Evolutionary conservation across 2,113 vertebrate genomes (phyloP), one percentile per base, ranked within the genome.

Genomic region (Lucifuga dentata): DNA sequence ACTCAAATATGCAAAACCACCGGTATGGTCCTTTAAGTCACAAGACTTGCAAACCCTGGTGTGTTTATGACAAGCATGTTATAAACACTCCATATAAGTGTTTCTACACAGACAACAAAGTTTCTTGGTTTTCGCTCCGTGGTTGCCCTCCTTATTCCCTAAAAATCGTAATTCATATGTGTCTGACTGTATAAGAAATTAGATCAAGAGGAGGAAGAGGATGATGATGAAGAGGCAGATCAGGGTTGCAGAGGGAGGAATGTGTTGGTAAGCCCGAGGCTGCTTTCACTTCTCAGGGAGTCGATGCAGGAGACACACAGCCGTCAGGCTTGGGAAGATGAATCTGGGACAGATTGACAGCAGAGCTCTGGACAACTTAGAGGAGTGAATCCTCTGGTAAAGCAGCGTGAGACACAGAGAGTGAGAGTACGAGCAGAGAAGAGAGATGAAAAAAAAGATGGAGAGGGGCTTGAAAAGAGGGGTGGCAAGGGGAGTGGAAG

Each of bases 341-440:
- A 77, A 77, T 64, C 72, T 49, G 43, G 80, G 58, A 84, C 65
- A 86, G 68, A 66, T 83, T 87, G 83, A 87, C 88, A 89, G 80
- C 67, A 80, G 69, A 86, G 71, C 81, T 80, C 63, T 68, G 64
- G 78, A 81, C 82, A 61, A 73, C 56, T 13, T 40, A 75, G 69
- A 73, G 67, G 48, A 70, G 59, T 40, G 82, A 52, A 49, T 78
- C 56, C 21, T 76, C 76, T 36, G 35, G 50, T 67, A 44, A 52
- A 21, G 61, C 11, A 48, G 49, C 73, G 49, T 19, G 51, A 80
- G 56, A 68, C 38, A 63, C 45, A 64, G 51, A 72, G 38, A 68
- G 45, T 51, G 20, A 43, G 58, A 67, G 39, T 43, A 40, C 35
- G 72, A 73, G 66, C 56, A 67, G 64, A 70, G 38, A 23, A 84